Evolutionary conservation across 2,888 invertebrate genomes (phyloP).

Genomic region (Cactoblastis cactorum): DNA sequence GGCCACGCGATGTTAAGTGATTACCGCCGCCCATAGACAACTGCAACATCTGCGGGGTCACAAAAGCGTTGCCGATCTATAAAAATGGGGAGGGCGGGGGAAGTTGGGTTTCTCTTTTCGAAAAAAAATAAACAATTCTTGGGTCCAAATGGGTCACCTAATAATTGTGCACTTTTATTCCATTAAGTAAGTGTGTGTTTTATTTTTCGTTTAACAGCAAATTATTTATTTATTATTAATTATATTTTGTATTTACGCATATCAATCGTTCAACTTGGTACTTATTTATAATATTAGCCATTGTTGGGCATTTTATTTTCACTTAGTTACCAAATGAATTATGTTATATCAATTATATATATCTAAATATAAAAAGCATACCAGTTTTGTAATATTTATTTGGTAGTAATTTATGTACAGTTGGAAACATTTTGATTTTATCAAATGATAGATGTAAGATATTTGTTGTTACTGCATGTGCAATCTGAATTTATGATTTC

Average conservation of each 20-base stretch:
- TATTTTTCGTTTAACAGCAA: background rate
- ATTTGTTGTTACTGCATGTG: constrained; percentile 8
- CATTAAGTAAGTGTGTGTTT: background rate
- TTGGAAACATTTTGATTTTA: constrained; percentile 3
- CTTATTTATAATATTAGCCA: background rate
- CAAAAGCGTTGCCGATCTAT: too few species aligned
- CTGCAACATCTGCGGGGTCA: too few species aligned
- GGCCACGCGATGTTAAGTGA: too few species aligned
- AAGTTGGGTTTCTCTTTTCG: too few species aligned
- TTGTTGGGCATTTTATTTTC: background rate
- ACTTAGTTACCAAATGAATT: background rate
- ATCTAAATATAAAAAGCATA: background rate
- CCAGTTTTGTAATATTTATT: background rate
- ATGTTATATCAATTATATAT: background rate
- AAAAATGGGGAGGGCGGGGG: too few species aligned
- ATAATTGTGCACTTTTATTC: too few species aligned
- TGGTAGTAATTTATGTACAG: background rate
- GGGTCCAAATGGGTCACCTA: too few species aligned
- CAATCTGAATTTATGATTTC: constrained; percentile 29
- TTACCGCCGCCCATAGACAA: too few species aligned
- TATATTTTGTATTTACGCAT: background rate
- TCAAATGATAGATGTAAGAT: constrained; percentile 1
- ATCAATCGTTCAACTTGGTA: constrained; percentile 6
- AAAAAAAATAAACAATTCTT: too few species aligned
- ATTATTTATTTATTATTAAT: background rate